Conservation (phyloP, 2,797 vertebrate species). For the Chlorospingus flavigularis region DNA sequence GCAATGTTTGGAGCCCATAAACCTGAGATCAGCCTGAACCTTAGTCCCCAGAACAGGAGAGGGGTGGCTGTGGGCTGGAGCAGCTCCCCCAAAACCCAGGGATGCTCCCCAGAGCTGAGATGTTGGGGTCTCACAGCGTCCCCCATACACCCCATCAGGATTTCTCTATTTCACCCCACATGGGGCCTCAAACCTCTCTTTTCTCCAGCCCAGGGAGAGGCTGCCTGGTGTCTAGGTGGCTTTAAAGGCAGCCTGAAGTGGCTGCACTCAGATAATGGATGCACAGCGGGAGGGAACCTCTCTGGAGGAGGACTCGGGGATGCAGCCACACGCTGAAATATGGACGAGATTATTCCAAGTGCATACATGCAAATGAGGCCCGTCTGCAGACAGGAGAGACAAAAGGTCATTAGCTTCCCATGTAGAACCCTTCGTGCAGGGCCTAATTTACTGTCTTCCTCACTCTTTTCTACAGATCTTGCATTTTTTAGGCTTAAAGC, state of each 20-base stretch:
- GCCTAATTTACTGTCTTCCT: conserved; percentile 58
- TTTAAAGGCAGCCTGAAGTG: conserved; percentile 33
- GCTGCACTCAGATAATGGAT: neutral
- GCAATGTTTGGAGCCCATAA: rapidly evolving
- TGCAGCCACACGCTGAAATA: conserved; percentile 45
- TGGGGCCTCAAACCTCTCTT: neutral
- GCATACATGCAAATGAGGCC: conserved; percentile 75
- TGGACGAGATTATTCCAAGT: conserved; percentile 61
- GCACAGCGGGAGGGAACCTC: conserved; percentile 29
- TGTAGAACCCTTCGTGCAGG: conserved; percentile 52
- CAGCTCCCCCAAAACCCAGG: neutral
- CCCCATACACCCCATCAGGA: rapidly evolving
- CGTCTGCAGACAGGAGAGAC: conserved; percentile 71
- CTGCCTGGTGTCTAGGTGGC: conserved; percentile 10
- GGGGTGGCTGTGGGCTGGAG: neutral
- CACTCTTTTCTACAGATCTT: neutral
- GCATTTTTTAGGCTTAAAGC: neutral
- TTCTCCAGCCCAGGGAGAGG: neutral
- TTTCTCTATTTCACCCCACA: rapidly evolving
- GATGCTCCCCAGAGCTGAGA: neutral
- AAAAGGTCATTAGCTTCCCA: conserved; percentile 77
- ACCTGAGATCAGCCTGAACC: neutral
- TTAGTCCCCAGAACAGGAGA: neutral
- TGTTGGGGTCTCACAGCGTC: neutral
- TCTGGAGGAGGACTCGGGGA: conserved; percentile 6